Base-by-base conservation (phyloP, 2,113 vertebrate species). In the Rhinolophus ferrumequinum region DNA sequence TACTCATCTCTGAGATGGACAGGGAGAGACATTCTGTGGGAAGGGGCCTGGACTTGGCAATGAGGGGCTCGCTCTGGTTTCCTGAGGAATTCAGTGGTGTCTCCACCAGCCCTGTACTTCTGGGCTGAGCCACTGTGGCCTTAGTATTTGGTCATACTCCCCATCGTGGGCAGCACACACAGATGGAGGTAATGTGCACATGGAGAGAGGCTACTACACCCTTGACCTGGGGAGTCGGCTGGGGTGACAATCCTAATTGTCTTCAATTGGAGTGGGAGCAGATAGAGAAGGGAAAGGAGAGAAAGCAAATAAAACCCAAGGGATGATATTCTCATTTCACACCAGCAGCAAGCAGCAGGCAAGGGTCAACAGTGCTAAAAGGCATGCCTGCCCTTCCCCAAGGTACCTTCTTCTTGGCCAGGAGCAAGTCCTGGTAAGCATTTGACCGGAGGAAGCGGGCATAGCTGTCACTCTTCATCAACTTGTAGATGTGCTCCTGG, bases 391-490 rank as follows among this genome's bases (percentile, higher is more conserved):
- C 98, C 98, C 98, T 98, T 98, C 98, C 98, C 97, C 98, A 94
- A 98, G 97, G 94, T 99, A 99, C 99, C 99, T 99, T 99, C 99
- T 99, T 99, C 98, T 99, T 99, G 35, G 99, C 99, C 98, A 99
- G 98, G 98, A 99, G 97, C 98, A 99, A 98, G 98, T 99, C 99
- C 98, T 99, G 99, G 98, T 99, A 99, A 97, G 99, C 99, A 56
- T 98, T 99, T 3, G 99, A 99, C 96, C 99, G 99, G 97, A 99
- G 99, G 98, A 99, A 99, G 97, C 99, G 99, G 60, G 99, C 99
- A 24, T 99, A 99, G 98, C 99, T 99, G 99, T 99, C 99, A 98
- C 99, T 99, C 98, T 99, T 99, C 99, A 99, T 99, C 98, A 99
- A 98, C 98, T 99, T 99, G 98, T 99, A 99, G 98, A 99, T 99